These are phyloP conservation scores for Bolborhynchus lineola DNA, from an alignment of 2,113 vertebrate species.

Conservation along the genomic window DNA sequence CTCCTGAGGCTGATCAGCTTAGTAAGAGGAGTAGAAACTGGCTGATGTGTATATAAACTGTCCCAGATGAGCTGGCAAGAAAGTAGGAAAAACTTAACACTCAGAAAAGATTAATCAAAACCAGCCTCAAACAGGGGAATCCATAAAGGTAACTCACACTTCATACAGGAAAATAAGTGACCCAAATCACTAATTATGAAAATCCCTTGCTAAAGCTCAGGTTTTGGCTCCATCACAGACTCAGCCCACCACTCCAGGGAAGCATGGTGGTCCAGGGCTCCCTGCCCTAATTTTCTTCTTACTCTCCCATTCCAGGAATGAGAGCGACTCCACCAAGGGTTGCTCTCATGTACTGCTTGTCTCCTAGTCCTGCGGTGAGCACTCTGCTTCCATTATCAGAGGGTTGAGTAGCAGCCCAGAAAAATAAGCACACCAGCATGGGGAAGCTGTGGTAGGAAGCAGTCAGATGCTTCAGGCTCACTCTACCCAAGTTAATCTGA, in stretches of 20 bases:
- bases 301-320: neutral
- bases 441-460: neutral
- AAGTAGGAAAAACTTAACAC: neutral
- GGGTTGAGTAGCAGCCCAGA: neutral
- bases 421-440: neutral
- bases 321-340: neutral
- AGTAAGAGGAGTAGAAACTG: neutral
- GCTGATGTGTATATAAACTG: neutral
- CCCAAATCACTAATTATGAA: neutral
- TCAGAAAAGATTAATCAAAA: neutral
- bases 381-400: neutral
- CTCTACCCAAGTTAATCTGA: neutral
- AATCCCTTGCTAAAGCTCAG: neutral
- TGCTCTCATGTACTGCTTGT: neutral
- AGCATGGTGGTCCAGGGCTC: neutral
- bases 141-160: neutral
- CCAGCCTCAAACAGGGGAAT: neutral
- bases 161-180: neutral
- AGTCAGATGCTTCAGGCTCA: neutral
- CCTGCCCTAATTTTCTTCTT: neutral
- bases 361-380: neutral
- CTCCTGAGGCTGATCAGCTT: constrained; percentile 1
- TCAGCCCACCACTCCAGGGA: neutral
- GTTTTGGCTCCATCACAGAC: neutral
- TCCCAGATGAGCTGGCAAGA: neutral